Evolutionary conservation across 2,797 vertebrate genomes (phyloP), one percentile per base, ranked within the genome.

Genomic region (Parauchenoglanis ngamensis): DNA sequence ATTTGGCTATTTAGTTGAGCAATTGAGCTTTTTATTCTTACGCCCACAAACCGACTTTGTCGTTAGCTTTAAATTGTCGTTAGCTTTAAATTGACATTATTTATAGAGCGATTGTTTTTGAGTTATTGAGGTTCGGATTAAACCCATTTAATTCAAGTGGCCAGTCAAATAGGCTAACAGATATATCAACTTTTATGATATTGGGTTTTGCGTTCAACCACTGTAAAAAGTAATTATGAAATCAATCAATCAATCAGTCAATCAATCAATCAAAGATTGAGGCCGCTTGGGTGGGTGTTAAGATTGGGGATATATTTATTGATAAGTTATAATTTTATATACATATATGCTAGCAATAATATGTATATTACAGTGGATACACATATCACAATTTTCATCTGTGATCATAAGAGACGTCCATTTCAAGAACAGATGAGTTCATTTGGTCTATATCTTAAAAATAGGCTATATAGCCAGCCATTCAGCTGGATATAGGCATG

Each of bases 351-450:
- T n/a, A 76, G 44, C 2, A 49, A 76, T 76, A 49, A 52, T n/a
- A 52, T 77, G n/a, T 19, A 28, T 76, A 76, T 54, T 3, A 25
- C 76, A 87, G 59, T 81, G 75, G 88, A 87, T 87, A 90, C 86
- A 87, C 75, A 86, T 87, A 87, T 73, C 86, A 77, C 65, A 31
- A 21, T 78, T 87, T 76, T 77, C 86, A 87, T 87, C 80, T 79
- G 7, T 75, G 70, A 85, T 88, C 83, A 87, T 63, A 78, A 83
- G 67, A 88, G 25, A 77, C 61, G 83, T 84, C 81, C 2, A 68
- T 73, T 40, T 73, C 12, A 61, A 57, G n/a, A 68, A 70, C 61
- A 68, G 44, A 17, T 46, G 40, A 0, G 7, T 40, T 46, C 56
- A 85, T 88, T 84, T 85, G 57, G 65, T 59, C 44, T 82, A 54